Conservation (phyloP, 2,888 invertebrate genomes). For the Steinernema scapterisci region DNA sequence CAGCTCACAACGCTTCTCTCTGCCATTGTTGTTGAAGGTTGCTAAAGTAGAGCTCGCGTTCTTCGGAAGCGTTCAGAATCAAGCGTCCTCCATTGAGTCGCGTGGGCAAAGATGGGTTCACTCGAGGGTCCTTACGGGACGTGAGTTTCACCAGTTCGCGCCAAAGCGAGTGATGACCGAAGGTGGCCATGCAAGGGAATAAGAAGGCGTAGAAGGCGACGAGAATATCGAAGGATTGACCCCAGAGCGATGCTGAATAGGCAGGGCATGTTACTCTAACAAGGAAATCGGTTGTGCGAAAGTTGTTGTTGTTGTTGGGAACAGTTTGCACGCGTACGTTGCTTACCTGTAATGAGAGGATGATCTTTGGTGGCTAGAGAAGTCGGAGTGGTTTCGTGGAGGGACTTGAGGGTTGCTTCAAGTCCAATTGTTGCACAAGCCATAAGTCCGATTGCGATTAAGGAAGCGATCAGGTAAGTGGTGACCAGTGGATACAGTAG, state of each 20-base stretch:
- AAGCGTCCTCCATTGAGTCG: slow-evolving; percentile 34
- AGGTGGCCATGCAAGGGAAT: slow-evolving; percentile 30
- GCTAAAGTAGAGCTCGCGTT: slow-evolving; percentile 30
- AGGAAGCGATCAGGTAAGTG: slow-evolving; percentile 21
- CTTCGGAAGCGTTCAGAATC: slow-evolving; percentile 33
- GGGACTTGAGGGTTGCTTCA: background rate
- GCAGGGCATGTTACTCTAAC: too few relatives aligned
- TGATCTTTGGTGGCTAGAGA: slow-evolving; percentile 12
- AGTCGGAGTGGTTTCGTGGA: background rate
- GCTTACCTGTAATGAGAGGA: slow-evolving; percentile 12
- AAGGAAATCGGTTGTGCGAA: too few relatives aligned
- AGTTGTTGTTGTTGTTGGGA: too few relatives aligned
- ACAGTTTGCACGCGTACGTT: background rate
- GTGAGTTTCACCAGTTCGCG: slow-evolving; percentile 31
- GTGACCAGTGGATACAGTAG: slow-evolving; percentile 34
- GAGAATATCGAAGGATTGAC: slow-evolving; percentile 34
- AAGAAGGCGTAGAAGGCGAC: slow-evolving; percentile 23
- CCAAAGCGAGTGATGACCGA: slow-evolving; percentile 32
- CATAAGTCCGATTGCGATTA: slow-evolving; percentile 29
- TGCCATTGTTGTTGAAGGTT: slow-evolving; percentile 31
- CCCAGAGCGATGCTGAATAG: slow-evolving; percentile 34
- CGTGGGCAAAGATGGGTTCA: slow-evolving; percentile 17
- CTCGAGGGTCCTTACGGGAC: slow-evolving; percentile 3
- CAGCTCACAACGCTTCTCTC: background rate
- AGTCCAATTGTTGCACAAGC: slow-evolving; percentile 12